Evolutionary conservation across 2,888 invertebrate species (phyloP).

Genomic region (Rugalucina vietnamica): DNA sequence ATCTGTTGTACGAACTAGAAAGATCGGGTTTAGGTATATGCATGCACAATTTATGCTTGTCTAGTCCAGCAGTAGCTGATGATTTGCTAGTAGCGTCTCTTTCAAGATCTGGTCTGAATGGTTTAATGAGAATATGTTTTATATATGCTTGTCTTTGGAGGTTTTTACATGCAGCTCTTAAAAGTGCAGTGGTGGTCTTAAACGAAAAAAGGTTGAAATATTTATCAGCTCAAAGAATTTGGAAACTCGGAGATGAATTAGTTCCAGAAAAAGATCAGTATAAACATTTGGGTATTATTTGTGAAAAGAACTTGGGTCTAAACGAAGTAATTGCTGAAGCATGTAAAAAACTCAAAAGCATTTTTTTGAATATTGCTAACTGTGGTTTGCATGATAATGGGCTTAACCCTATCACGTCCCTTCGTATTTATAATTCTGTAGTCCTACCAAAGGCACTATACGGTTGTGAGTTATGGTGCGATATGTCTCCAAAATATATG

Average conservation of each 20-base stretch:
- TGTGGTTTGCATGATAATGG: not conserved
- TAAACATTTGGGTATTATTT: not conserved
- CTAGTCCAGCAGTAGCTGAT: constrained; percentile 26
- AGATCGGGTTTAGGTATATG: constrained; percentile 1
- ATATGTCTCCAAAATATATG: not conserved
- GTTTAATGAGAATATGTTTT: constrained; percentile 6
- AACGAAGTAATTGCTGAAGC: not conserved
- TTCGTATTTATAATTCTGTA: not conserved
- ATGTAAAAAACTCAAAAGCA: not conserved
- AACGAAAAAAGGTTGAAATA: not conserved
- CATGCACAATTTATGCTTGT: not conserved
- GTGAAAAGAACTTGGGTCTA: not conserved
- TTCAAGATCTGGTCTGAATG: not conserved
- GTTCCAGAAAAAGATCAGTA: not conserved
- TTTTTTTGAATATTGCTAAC: not conserved
- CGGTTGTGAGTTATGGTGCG: constrained; percentile 17
- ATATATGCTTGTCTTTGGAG: constrained; percentile 6
- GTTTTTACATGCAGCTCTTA: not conserved
- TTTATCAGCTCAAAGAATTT: not conserved
- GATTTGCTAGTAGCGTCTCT: constrained; percentile 21
- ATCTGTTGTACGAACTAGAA: not conserved
- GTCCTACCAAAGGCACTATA: constrained; percentile 23
- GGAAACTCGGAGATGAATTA: not conserved
- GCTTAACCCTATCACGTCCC: not conserved
- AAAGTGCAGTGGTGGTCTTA: not conserved